Conservation (phyloP, 2,888 invertebrate genomes). For the Zygogramma bicolorata region DNA sequence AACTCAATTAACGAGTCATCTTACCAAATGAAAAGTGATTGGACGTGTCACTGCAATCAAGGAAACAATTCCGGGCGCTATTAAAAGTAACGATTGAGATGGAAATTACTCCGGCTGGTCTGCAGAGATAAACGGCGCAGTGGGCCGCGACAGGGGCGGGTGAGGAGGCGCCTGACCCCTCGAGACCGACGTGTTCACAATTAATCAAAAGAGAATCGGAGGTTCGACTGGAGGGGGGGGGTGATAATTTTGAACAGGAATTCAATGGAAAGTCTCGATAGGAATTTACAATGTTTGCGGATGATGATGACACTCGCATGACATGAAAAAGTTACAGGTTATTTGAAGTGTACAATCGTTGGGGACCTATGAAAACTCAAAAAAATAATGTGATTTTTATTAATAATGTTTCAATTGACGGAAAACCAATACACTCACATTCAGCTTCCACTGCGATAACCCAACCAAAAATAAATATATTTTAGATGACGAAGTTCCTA, state of each 20-base stretch:
- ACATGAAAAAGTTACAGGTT: too few relatives aligned
- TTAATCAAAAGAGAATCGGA: slow-evolving; percentile 65
- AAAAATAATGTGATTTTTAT: too few relatives aligned
- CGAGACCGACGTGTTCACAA: slow-evolving; percentile 53
- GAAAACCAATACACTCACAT: too few relatives aligned
- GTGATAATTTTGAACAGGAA: slow-evolving; percentile 64
- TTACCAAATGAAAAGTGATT: slow-evolving; percentile 68
- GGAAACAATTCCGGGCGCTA: slow-evolving; percentile 66
- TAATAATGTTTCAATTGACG: too few relatives aligned
- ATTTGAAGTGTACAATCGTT: too few relatives aligned
- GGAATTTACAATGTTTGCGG: too few relatives aligned
- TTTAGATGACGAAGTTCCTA: too few relatives aligned
- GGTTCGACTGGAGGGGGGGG: slow-evolving; percentile 66
- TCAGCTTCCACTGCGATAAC: too few relatives aligned
- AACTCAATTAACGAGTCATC: slow-evolving; percentile 68
- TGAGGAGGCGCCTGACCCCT: slow-evolving; percentile 49
- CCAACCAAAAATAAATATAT: too few relatives aligned
- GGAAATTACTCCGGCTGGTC: slow-evolving; percentile 67
- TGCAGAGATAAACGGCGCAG: slow-evolving; percentile 65
- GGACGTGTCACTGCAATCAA: slow-evolving; percentile 68
- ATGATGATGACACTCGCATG: too few relatives aligned
- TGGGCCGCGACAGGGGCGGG: slow-evolving; percentile 55
- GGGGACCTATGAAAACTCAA: too few relatives aligned
- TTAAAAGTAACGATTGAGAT: slow-evolving; percentile 69
- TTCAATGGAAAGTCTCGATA: neutral